Conservation (phyloP, 2,888 invertebrate species). For the Boloria selene region DNA sequence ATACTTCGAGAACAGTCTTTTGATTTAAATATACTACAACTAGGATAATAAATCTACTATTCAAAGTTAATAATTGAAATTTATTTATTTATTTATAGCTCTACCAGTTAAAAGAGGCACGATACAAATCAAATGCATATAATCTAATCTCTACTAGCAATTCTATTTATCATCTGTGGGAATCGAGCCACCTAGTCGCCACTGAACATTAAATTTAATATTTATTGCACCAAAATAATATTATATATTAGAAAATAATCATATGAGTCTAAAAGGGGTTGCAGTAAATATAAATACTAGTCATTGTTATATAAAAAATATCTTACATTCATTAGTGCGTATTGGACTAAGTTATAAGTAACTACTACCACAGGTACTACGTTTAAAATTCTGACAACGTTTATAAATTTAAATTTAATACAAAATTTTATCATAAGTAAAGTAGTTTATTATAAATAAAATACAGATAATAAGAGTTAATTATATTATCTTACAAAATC, state of each 20-base stretch:
- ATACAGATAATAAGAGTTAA: slow-evolving; percentile 7
- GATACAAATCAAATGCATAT: not conserved
- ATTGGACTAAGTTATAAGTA: no score
- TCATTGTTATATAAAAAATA: no score
- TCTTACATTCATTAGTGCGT: no score
- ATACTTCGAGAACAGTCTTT: no score
- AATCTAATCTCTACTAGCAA: slow-evolving; percentile 2
- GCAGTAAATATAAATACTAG: no score
- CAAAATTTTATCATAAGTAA: not conserved
- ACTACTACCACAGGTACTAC: no score
- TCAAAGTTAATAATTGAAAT: no score
- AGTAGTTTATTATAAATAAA: not conserved
- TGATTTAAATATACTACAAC: no score
- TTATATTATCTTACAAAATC: slow-evolving; percentile 16
- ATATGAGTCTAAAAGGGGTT: not conserved
- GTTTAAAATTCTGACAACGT: no score
- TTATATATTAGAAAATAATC: not conserved
- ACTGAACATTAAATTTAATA: not conserved
- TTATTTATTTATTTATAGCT: no score
- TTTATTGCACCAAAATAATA: not conserved
- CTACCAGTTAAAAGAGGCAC: not conserved
- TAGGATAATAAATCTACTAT: no score
- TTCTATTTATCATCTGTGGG: slow-evolving; percentile 4
- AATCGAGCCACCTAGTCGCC: not conserved
- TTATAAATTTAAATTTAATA: not conserved